Percentiles rank a stretch among this genome's conserved stretches.
Conservation (phyloP, 92 coral and sea anemone genomes). For the Metridium senile region DNA sequence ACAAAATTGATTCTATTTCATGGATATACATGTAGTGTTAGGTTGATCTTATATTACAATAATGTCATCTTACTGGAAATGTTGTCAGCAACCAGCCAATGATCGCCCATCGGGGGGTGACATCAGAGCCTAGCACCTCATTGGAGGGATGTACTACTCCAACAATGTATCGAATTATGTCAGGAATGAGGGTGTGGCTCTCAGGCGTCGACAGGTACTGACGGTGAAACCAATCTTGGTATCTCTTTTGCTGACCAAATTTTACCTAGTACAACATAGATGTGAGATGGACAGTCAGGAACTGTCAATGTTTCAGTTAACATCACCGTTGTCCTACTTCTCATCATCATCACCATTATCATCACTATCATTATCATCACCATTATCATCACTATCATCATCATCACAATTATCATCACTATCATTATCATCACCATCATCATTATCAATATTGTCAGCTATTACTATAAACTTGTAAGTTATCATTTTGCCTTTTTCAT, state of each 20-base stretch:
- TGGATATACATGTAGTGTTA: no score
- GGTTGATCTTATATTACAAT: no score
- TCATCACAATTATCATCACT: background rate
- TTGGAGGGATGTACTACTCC: conserved; percentile 99
- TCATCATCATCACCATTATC: no score
- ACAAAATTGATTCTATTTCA: no score
- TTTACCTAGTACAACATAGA: conserved; percentile 58
- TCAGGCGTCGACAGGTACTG: conserved; percentile 92
- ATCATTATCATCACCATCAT: background rate
- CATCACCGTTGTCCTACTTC: no score
- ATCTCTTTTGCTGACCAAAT: conserved; percentile 96
- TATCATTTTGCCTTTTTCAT: no score
- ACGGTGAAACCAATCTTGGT: conserved; percentile 96
- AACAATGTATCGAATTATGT: conserved; percentile 94
- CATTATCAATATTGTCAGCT: background rate
- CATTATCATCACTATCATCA: background rate
- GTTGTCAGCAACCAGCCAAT: conserved; percentile 98
- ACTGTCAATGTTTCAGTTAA: no score
- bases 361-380: background rate
- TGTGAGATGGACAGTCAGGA: no score
- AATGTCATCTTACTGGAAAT: conserved; percentile 67
- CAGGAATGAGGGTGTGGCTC: conserved; percentile 91
- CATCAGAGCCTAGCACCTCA: conserved; percentile 95
- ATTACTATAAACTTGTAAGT: no score
- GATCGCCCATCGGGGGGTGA: conserved; percentile 97